Percentiles rank a stretch among this genome's conserved stretches.
phyloP scores from a whole-genome alignment of 1,140 invertebrate genomes.

The Achroia grisella region DNA sequence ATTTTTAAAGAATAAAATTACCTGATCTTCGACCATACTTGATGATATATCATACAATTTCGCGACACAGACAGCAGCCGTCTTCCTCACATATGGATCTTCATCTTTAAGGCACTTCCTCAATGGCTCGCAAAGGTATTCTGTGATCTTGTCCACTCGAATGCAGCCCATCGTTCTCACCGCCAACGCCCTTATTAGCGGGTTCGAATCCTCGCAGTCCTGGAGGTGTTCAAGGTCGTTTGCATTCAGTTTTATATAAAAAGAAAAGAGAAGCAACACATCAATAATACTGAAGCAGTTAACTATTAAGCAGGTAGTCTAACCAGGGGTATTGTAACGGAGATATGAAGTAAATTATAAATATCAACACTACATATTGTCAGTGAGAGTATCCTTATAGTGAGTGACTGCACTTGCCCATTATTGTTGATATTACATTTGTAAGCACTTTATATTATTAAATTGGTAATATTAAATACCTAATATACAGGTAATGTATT shows the following conservation, averaged over 20 bases:
- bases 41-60: conserved; percentile 99
- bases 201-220: conserved; percentile 99
- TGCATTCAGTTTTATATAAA: conserved; percentile 29
- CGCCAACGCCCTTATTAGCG: conserved; percentile 97
- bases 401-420: too few species aligned
- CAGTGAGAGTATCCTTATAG: too few species aligned
- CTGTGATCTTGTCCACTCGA: conserved; percentile 99
- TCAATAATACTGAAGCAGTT: conserved; percentile 55
- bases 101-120: conserved; percentile 99
- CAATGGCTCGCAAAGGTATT: conserved; percentile 99
- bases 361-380: neutral
- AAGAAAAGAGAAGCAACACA: conserved; percentile 43
- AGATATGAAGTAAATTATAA: too few species aligned
- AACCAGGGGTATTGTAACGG: neutral
- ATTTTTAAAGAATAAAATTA: conserved; percentile 21
- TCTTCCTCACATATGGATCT: conserved; percentile 99
- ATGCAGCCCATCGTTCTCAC: conserved; percentile 99
- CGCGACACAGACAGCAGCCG: conserved; percentile 99
- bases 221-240: conserved; percentile 61
- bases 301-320: conserved; percentile 39
- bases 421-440: too few species aligned
- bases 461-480: too few species aligned
- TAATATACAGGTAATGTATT: too few species aligned
- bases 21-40: conserved; percentile 93
- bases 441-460: too few species aligned